Percentiles rank a stretch among this genome's conserved stretches.
Evolutionary conservation across 2,888 invertebrate species (phyloP).

Genomic region (Diadegma fenestrale): DNA sequence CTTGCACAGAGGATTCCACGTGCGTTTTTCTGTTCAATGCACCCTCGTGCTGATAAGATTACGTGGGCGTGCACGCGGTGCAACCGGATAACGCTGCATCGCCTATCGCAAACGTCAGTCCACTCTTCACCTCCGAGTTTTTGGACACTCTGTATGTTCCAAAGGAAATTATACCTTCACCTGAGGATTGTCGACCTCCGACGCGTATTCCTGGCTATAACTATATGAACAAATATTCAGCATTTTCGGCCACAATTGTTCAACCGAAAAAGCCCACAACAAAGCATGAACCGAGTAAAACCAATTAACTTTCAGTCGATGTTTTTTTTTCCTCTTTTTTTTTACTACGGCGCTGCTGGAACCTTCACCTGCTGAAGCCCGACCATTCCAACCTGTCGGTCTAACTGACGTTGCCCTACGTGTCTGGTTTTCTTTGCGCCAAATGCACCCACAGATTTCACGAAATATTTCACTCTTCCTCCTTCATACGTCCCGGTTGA

Average conservation of each 20-base stretch:
- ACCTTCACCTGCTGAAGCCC: background rate
- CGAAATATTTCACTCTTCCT: background rate
- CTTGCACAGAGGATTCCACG: background rate
- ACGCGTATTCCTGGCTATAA: background rate
- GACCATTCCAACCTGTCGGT: conserved; percentile 3
- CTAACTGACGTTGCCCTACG: conserved; percentile 8
- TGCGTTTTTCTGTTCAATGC: background rate
- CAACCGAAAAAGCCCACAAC: background rate
- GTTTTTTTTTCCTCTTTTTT: background rate
- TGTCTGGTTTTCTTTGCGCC: background rate
- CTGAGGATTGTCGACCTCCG: background rate
- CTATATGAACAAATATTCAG: conserved; percentile 13
- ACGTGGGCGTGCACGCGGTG: background rate
- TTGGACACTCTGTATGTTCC: background rate
- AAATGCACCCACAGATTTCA: background rate
- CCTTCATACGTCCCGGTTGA: background rate
- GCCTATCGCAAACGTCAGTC: background rate
- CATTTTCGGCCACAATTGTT: background rate
- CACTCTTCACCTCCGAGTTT: background rate
- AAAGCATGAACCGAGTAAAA: conserved; percentile 5
- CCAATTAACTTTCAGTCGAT: conserved; percentile 6
- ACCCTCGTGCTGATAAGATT: background rate
- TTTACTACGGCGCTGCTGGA: background rate
- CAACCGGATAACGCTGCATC: background rate
- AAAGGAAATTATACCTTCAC: background rate